phyloP scores from a whole-genome alignment of 1,140 invertebrate genomes.

The Zaprionus davidi region DNA sequence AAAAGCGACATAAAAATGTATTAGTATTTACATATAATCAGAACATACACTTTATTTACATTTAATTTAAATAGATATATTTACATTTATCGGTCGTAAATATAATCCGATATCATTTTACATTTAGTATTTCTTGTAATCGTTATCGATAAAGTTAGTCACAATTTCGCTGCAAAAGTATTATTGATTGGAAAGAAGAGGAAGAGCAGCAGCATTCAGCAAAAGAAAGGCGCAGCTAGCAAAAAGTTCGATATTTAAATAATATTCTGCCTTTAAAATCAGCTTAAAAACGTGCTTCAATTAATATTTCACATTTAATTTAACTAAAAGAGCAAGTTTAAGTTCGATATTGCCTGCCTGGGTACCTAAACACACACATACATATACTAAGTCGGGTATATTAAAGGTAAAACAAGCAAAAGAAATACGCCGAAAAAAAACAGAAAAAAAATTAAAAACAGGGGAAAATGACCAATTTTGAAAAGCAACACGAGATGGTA shows the following conservation, averaged over 20 bases:
- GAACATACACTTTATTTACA: not conserved
- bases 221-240: conserved; percentile 70
- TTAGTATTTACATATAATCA: not conserved
- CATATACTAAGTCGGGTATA: conserved; percentile 11
- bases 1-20: not conserved
- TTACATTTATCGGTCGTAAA: not conserved
- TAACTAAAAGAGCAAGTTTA: conserved; percentile 10
- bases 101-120: not conserved
- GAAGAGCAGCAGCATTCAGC: conserved; percentile 51
- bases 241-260: conserved; percentile 57
- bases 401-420: conserved; percentile 7
- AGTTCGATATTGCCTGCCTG: not conserved
- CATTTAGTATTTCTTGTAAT: conserved; percentile 22
- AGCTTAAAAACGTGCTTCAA: conserved; percentile 10
- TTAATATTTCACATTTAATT: not conserved
- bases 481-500: conserved; percentile 90
- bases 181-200: conserved; percentile 71
- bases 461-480: conserved; percentile 86
- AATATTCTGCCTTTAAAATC: conserved; percentile 32
- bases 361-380: not conserved
- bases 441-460: conserved; percentile 10
- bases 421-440: conserved; percentile 43
- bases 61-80: not conserved
- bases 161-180: conserved; percentile 44
- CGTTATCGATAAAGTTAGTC: conserved; percentile 17